Evolutionary conservation across 2,797 vertebrate genomes (phyloP).

Genomic region (Arctocebus calabarensis): DNA sequence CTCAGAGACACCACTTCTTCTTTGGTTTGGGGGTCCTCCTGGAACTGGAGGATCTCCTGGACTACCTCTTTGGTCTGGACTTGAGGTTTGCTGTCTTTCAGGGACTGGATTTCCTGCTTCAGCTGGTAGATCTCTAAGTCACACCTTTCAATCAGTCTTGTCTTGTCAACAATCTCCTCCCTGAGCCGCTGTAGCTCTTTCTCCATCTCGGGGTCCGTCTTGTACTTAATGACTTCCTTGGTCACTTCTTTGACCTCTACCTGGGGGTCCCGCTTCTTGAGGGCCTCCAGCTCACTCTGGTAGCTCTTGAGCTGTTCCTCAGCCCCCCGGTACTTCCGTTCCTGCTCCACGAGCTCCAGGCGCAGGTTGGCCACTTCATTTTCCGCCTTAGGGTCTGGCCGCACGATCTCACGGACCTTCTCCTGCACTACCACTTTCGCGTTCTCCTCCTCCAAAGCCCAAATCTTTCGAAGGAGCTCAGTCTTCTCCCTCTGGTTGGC

Average conservation of each 20-base stretch:
- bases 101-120: slow-evolving; percentile 94
- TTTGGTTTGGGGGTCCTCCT: slow-evolving; percentile 96
- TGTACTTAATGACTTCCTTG: slow-evolving; percentile 98
- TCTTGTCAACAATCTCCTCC: slow-evolving; percentile 96
- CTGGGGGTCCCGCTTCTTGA: slow-evolving; percentile 93
- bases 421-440: slow-evolving; percentile 95
- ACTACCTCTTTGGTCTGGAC: slow-evolving; percentile 96
- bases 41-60: slow-evolving; percentile 96
- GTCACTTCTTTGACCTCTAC: slow-evolving; percentile 96
- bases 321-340: slow-evolving; percentile 91
- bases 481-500: slow-evolving; percentile 91
- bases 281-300: slow-evolving; percentile 91
- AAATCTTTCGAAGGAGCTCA: slow-evolving; percentile 94
- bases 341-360: slow-evolving; percentile 95
- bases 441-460: slow-evolving; percentile 94
- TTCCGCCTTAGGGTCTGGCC: slow-evolving; percentile 97
- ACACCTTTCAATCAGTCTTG: slow-evolving; percentile 92
- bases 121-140: slow-evolving; percentile 96
- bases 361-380: slow-evolving; percentile 96
- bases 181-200: slow-evolving; percentile 95
- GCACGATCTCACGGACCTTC: slow-evolving; percentile 96
- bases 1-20: slow-evolving; percentile 95
- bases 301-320: slow-evolving; percentile 93
- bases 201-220: slow-evolving; percentile 95
- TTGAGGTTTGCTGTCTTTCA: slow-evolving; percentile 96